Evolutionary conservation across 2,113 vertebrate species (phyloP).

Genomic region (Semnornis frantzii): DNA sequence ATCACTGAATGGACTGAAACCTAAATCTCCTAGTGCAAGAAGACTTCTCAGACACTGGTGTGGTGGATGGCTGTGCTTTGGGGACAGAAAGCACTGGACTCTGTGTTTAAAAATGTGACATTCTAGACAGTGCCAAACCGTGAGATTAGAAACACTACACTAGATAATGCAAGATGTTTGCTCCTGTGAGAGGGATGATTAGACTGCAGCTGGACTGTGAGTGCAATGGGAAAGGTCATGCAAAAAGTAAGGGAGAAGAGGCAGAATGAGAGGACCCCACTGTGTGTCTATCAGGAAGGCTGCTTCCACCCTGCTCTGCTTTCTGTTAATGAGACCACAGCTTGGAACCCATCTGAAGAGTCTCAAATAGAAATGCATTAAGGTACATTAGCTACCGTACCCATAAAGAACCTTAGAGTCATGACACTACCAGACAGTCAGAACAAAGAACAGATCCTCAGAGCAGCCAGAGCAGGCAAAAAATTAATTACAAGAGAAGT

Average conservation of each 20-base stretch:
- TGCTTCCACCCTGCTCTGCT: conserved; percentile 41
- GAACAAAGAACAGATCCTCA: conserved; percentile 59
- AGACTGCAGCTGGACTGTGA: neutral
- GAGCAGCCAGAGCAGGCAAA: conserved; percentile 42
- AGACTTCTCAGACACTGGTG: neutral
- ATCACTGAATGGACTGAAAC: neutral
- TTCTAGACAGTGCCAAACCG: neutral
- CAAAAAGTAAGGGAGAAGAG: conserved; percentile 8
- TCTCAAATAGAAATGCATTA: conserved; percentile 42
- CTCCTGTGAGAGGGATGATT: neutral
- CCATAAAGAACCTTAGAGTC: conserved; percentile 9
- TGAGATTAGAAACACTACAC: conserved; percentile 27
- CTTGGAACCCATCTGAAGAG: conserved; percentile 6
- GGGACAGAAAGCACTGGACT: neutral
- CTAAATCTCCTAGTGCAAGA: neutral
- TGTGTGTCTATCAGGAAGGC: conserved; percentile 32
- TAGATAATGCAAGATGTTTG: conserved; percentile 5
- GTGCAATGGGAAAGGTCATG: neutral
- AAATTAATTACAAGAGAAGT: conserved; percentile 50
- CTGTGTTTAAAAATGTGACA: neutral
- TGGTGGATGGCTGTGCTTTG: neutral
- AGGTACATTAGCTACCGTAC: conserved; percentile 45
- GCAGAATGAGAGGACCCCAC: neutral
- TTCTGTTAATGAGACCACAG: conserved; percentile 42
- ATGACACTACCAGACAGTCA: conserved; percentile 14